Evolutionary conservation across 1,140 invertebrate genomes (phyloP), one percentile per base, ranked within the genome.

Genomic region (Trachelipus rathkii): DNA sequence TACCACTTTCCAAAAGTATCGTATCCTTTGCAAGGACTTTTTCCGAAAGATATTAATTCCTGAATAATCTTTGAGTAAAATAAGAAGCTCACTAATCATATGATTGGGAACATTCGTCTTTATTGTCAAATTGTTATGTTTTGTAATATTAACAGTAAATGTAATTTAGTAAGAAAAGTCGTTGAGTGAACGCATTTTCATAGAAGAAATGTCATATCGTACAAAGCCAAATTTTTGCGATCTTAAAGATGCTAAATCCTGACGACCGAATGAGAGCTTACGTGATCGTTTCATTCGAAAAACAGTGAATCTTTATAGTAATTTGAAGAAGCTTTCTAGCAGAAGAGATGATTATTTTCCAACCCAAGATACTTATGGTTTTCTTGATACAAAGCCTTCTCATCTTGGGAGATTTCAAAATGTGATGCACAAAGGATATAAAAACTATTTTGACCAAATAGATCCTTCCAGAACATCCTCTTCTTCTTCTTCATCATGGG

Each of bases 401-500:
- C 11, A 60, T 13, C 19, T 13, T 13, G 19, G 50, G 19, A 13
- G 11, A 60, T 60, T 19, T 19, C 19, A 13, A 15, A 60, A 19
- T 60, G 50, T 60, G 50, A 60, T 60, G 50, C 19, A 13, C 19
- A 19, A 19, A 60, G 50, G 11, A 13, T 60, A 15, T 19, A 60
- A 60, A 60, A 60, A 19, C 3, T 60, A 60, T 8, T 60, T 19
- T 15, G 50, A 60, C 8, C 50, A 60, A 19, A 19, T 19, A 19
- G 50, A 60, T 60, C 50, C 50, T 13, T 60, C 50, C 1, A 60
- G 50, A 60, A 60, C 50, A 19, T 60, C 50, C 50, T 60, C 50
- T 60, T 60, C 50, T 60, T 60, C 50, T 4, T 60, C 50, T 60
- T 60, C 50, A 60, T 60, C 50, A 60, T 60, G 50, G 50, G 50